These are phyloP conservation scores for Autographa pulchrina DNA, from an alignment of 2,888 invertebrate species.

Conservation along the genomic window DNA sequence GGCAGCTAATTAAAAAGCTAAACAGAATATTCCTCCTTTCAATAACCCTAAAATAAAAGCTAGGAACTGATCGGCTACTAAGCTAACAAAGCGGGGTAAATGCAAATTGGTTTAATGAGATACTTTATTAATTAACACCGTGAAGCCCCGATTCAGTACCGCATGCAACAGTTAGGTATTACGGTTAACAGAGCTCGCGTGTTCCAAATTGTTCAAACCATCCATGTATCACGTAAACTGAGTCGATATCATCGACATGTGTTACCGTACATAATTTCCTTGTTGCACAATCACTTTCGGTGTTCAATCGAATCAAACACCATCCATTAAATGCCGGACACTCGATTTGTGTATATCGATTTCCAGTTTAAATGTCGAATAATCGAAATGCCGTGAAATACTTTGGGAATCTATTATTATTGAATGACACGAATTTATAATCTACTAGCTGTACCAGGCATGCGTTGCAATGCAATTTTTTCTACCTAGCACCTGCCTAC, in stretches of 20 bases:
- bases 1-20: neutral
- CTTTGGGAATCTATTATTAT: constrained; percentile 18
- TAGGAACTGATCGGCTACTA: neutral
- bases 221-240: constrained; percentile 54
- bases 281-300: constrained; percentile 68
- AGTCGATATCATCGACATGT: constrained; percentile 51
- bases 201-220: constrained; percentile 69
- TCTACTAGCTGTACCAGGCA: too few relatives aligned
- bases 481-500: too few relatives aligned
- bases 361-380: constrained; percentile 7
- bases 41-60: neutral
- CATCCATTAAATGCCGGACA: constrained; percentile 40
- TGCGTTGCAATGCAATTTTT: too few relatives aligned
- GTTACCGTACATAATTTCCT: constrained; percentile 58
- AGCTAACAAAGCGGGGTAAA: constrained; percentile 25
- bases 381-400: constrained; percentile 8
- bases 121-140: constrained; percentile 64
- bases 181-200: constrained; percentile 77
- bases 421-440: constrained; percentile 5
- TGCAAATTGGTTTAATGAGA: constrained; percentile 53
- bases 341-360: constrained; percentile 9
- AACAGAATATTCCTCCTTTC: neutral
- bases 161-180: constrained; percentile 79
- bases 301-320: constrained; percentile 46
- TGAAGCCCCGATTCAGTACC: constrained; percentile 64